These are phyloP conservation scores for Cheirogaleus medius DNA, from an alignment of 2,113 vertebrate species.

Conservation along the genomic window DNA sequence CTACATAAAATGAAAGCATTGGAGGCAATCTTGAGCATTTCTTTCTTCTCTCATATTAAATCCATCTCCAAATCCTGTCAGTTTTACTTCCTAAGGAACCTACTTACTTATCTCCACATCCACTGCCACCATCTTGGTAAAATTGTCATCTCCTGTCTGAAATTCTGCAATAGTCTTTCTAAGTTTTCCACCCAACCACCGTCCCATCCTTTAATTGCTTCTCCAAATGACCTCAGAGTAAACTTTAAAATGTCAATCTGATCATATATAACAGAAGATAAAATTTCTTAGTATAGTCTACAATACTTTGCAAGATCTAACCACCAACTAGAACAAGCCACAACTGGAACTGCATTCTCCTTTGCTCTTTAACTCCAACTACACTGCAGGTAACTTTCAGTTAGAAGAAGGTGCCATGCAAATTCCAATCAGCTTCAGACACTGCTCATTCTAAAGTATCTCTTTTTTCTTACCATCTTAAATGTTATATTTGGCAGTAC, in stretches of 20 bases:
- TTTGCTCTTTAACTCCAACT: background rate
- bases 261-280: background rate
- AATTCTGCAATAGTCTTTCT: background rate
- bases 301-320: background rate
- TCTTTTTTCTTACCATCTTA: background rate
- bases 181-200: background rate
- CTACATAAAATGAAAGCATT: background rate
- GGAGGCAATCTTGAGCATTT: background rate
- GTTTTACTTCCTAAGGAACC: background rate
- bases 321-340: background rate
- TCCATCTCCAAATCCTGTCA: background rate
- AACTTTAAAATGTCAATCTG: background rate
- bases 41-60: background rate
- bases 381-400: background rate
- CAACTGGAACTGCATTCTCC: background rate
- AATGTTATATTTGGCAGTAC: background rate
- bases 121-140: background rate
- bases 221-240: background rate
- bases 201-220: background rate
- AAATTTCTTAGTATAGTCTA: background rate
- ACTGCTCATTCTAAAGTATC: background rate
- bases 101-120: background rate
- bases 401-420: background rate
- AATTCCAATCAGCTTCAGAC: background rate
- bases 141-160: background rate